Conservation (phyloP, 1,140 invertebrate genomes). For the Drosophila lini region DNA sequence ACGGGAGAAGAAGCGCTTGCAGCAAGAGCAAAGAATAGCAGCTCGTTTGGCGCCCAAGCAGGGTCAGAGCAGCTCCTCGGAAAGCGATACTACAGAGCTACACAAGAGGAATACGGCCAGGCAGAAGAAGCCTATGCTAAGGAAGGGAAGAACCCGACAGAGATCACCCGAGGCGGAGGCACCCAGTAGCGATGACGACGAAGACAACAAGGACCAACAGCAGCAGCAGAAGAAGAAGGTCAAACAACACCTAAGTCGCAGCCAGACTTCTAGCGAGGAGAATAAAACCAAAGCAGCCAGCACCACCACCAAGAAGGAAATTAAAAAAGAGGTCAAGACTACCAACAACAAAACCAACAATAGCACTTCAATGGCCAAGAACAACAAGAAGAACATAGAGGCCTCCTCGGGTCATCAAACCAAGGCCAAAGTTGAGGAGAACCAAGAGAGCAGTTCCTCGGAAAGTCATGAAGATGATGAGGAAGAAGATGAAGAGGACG, state of each 20-base stretch:
- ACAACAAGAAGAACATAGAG: slow-evolving; percentile 10
- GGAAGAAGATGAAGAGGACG: slow-evolving; percentile 19
- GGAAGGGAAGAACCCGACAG: slow-evolving; percentile 58
- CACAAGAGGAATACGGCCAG: slow-evolving; percentile 68
- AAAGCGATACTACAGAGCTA: slow-evolving; percentile 77
- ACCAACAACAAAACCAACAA: slow-evolving; percentile 20
- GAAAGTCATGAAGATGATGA: slow-evolving; percentile 27
- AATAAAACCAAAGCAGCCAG: slow-evolving; percentile 15
- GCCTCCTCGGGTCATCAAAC: not conserved
- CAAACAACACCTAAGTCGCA: slow-evolving; percentile 2
- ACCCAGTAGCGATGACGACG: slow-evolving; percentile 5
- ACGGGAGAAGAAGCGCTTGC: slow-evolving; percentile 73
- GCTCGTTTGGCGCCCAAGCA: slow-evolving; percentile 61
- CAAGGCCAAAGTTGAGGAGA: slow-evolving; percentile 18
- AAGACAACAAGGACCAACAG: slow-evolving; percentile 18
- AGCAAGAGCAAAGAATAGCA: slow-evolving; percentile 76
- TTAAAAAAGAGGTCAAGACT: slow-evolving; percentile 24
- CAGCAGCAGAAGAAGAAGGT: slow-evolving; percentile 12
- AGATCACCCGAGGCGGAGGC: slow-evolving; percentile 29
- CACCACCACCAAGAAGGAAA: slow-evolving; percentile 5
- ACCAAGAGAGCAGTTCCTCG: slow-evolving; percentile 24
- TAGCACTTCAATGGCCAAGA: not conserved
- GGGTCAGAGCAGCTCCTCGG: slow-evolving; percentile 73
- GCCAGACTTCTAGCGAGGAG: slow-evolving; percentile 39
- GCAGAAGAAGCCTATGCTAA: slow-evolving; percentile 69